Base-by-base conservation (phyloP, 2,888 invertebrate genomes). In the Calliphora vomitoria region DNA sequence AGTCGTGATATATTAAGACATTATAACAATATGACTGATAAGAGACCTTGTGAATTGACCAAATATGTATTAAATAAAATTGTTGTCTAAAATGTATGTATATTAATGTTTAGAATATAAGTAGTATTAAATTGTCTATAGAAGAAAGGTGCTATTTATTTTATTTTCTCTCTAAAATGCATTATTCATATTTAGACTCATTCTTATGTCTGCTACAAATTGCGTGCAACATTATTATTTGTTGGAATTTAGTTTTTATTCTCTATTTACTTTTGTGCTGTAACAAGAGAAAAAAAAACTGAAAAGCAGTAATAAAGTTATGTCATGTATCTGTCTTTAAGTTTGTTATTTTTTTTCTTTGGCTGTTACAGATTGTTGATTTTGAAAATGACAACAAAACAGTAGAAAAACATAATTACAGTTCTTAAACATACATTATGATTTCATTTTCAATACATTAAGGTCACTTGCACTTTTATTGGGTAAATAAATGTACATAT, bases 361-460 rank as follows among this genome's bases (percentile, higher is more conserved):
- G 47, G 8, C 60, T 85, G 91, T 92, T 91, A 91, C 92, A 92
- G 89, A 90, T 91, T 92, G 91, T 90, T 92, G 92, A 89, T 91
- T 92, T 91, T 90, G 92, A 92, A 92, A 93, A 90, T 90, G 92
- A 92, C 91, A 92, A 50, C 13, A 53, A 38, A 74, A 44, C 68
- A 47, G 11, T 53, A 25, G 11, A 47, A 25, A 74, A 62, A 38
- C 31, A 71, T 55, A 79, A 55, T 83, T 62, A 76, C 38, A 60
- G 53, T 72, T 62, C 31, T 53, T 64, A 62, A 2, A 50, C 11
- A 13, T 13, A 35, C 3, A 11, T 41, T 55, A 31, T 58, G 11
- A 71, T 47, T 74, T 68, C 31, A 25, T 41, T 71, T 81, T 60
- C 35, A 18, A 18, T 25, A 41, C 13, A 11, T 53, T 69, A 53